Evolutionary conservation across 2,797 vertebrate species (phyloP).

Genomic region (Sebastiscus tertius): DNA sequence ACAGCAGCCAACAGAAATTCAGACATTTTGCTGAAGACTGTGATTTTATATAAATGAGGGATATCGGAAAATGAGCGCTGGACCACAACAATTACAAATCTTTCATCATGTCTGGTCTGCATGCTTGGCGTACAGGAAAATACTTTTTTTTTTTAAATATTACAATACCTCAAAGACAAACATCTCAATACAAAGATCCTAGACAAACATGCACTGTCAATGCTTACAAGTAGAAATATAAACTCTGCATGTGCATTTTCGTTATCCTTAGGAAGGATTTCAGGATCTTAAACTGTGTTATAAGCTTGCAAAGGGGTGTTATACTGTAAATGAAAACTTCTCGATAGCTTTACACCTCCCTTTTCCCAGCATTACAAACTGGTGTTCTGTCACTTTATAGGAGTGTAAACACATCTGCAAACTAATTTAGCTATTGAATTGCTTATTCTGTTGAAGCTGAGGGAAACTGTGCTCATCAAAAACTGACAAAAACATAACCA

Average conservation of each 20-base stretch:
- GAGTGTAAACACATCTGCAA: constrained; percentile 13
- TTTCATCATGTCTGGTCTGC: neutral
- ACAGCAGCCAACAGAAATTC: neutral
- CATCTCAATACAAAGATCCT: neutral
- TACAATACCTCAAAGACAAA: constrained; percentile 5
- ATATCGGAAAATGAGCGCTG: neutral
- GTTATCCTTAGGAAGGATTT: neutral
- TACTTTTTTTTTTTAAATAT: neutral
- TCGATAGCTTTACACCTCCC: constrained; percentile 1
- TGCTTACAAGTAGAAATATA: neutral
- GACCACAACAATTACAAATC: neutral
- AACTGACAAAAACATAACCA: neutral
- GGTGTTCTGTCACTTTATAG: constrained; percentile 3
- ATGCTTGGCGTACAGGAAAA: neutral
- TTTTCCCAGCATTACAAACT: neutral
- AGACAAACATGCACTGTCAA: neutral
- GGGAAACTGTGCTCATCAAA: neutral
- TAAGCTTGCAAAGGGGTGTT: constrained; percentile 6
- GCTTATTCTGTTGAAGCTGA: neutral
- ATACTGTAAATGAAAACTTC: constrained; percentile 5
- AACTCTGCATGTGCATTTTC: constrained; percentile 1
- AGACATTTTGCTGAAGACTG: neutral
- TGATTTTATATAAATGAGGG: constrained; percentile 11
- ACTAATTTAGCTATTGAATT: neutral
- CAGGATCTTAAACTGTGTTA: neutral